These are phyloP conservation scores for Melinaea menophilus DNA, from an alignment of 2,888 invertebrate species.

Conservation along the genomic window DNA sequence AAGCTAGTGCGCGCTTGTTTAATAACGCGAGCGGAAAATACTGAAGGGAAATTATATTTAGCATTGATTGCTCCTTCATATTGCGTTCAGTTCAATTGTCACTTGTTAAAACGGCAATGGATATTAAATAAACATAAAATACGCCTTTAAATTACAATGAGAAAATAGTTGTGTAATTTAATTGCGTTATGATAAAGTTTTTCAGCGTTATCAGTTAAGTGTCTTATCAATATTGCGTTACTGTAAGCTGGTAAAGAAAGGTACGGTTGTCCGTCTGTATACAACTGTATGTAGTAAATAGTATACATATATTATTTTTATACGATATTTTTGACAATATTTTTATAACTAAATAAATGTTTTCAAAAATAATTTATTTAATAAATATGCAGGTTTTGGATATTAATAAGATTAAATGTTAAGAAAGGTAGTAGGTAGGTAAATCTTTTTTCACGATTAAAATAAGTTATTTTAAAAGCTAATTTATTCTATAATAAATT, in stretches of 20 bases:
- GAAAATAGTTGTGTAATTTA: conserved; percentile 20
- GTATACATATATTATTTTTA: too few relatives aligned
- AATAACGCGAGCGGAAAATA: conserved; percentile 17
- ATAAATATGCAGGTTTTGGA: too few relatives aligned
- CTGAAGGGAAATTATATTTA: conserved; percentile 10
- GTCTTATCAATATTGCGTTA: conserved; percentile 9
- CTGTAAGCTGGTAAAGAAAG: neutral
- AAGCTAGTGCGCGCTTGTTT: conserved; percentile 31
- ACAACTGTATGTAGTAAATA: too few relatives aligned
- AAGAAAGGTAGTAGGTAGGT: too few relatives aligned
- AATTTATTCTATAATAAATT: too few relatives aligned
- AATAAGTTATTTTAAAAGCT: too few relatives aligned
- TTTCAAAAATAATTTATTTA: too few relatives aligned
- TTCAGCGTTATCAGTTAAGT: conserved; percentile 29
- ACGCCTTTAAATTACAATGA: neutral
- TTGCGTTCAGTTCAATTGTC: neutral
- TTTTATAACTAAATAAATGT: too few relatives aligned
- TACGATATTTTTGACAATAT: too few relatives aligned
- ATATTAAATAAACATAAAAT: neutral
- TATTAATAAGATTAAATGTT: too few relatives aligned
- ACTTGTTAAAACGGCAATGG: conserved; percentile 6
- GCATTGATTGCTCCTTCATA: conserved; percentile 5
- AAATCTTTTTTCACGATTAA: too few relatives aligned
- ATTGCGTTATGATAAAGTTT: conserved; percentile 33
- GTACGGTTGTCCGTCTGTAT: neutral